Evolutionary conservation across 1,140 invertebrate genomes (phyloP).

Genomic region (Drosophila tsacasi): DNA sequence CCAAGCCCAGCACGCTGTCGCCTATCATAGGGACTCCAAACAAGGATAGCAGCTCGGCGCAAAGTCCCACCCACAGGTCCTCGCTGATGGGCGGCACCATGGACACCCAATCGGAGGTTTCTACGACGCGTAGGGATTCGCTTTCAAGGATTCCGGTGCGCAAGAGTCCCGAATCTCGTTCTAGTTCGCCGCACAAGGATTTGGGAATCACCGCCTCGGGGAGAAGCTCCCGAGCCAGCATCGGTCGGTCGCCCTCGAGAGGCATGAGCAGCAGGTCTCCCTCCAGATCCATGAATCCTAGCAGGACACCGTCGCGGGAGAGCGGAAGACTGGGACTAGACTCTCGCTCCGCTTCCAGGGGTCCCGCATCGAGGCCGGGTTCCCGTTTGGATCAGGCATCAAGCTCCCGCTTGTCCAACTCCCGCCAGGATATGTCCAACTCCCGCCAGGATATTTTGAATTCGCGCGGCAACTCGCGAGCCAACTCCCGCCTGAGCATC

Average conservation of each 20-base stretch:
- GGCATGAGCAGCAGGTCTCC: conserved; percentile 62
- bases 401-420: conserved; percentile 54
- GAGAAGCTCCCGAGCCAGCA: conserved; percentile 53
- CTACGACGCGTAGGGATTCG: conserved; percentile 64
- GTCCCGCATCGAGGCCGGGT: conserved; percentile 55
- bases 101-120: conserved; percentile 58
- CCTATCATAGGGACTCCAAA: conserved; percentile 84
- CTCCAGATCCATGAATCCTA: conserved; percentile 49
- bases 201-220: conserved; percentile 32
- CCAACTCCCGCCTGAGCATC: conserved; percentile 75
- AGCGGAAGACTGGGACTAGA: conserved; percentile 43
- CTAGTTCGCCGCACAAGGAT: conserved; percentile 62
- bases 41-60: conserved; percentile 74
- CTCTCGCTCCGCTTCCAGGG: conserved; percentile 56
- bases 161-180: conserved; percentile 61
- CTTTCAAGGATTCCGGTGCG: conserved; percentile 75
- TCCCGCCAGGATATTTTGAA: conserved; percentile 47
- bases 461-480: conserved; percentile 65
- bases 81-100: conserved; percentile 19
- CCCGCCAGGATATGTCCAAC: conserved; percentile 43
- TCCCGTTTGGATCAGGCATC: conserved; percentile 63
- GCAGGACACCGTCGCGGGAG: conserved; percentile 38
- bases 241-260: conserved; percentile 62
- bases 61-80: conserved; percentile 67
- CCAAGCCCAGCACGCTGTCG: conserved; percentile 78